Percentiles rank a stretch among this genome's conserved stretches.
Evolutionary conservation across 2,113 vertebrate species (phyloP).

Genomic region (Mionectes macconnelli): DNA sequence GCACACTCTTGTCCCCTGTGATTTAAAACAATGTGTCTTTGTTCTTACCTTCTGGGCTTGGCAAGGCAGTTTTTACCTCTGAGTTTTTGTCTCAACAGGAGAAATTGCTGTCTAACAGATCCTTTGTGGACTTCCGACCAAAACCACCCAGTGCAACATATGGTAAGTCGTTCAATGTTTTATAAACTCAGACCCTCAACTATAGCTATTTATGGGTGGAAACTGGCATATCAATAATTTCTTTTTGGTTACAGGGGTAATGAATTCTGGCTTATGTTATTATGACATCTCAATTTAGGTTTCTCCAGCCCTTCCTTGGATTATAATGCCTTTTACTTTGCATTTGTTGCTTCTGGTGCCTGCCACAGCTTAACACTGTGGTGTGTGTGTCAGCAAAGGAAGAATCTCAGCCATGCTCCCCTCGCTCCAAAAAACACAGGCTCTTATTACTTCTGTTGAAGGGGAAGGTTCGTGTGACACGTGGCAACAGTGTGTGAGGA

Average conservation of each 20-base stretch:
- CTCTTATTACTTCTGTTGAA: not conserved
- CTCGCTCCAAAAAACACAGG: not conserved
- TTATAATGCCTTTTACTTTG: not conserved
- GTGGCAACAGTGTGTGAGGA: not conserved
- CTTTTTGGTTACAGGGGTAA: constrained; percentile 31
- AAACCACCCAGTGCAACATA: constrained; percentile 16
- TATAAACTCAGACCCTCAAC: constrained; percentile 25
- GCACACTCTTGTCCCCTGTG: not conserved
- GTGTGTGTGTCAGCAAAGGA: constrained; percentile 20
- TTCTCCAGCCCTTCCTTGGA: not conserved
- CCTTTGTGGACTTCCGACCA: constrained; percentile 49
- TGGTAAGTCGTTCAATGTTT: constrained; percentile 45
- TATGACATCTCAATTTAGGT: constrained; percentile 41
- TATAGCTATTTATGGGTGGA: constrained; percentile 39
- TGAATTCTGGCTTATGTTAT: constrained; percentile 24
- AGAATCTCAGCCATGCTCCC: not conserved
- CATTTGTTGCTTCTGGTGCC: constrained; percentile 15
- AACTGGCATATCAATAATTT: constrained; percentile 11
- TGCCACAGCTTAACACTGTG: not conserved
- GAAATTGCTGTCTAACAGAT: constrained; percentile 42
- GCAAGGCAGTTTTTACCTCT: constrained; percentile 47
- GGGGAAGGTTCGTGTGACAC: not conserved
- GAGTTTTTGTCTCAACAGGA: constrained; percentile 60
- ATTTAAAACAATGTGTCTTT: constrained; percentile 60
- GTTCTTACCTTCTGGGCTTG: constrained; percentile 63